Base-by-base conservation (phyloP, 2,797 vertebrate genomes). In the Chromis chromis region DNA sequence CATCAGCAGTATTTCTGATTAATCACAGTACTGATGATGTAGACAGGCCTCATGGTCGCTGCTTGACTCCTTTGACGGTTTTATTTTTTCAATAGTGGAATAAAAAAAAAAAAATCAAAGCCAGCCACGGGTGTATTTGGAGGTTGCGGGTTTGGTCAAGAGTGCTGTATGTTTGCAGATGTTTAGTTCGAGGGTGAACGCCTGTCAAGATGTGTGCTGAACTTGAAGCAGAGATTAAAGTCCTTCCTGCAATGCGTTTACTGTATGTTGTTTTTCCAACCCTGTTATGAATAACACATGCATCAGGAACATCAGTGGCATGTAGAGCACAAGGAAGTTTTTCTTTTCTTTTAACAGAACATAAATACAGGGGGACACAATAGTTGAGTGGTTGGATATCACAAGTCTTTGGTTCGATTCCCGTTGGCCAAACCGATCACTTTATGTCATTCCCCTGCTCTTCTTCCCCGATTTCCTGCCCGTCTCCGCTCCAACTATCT, bases 141-240 rank as follows among this genome's bases (percentile, higher is more conserved):
- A 73, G 82, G 76, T 79, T 84, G 84, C 16, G 77, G 82, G 65
- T 85, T 88, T 70, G 81, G 79, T 85, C 85, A 44, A 55, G 61
- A 62, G 82, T 12, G 42, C 62, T 64, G 48, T 72, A 64, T 84
- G 85, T 87, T 87, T 87, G 78, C 83, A 89, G 80, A 89, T 86
- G 86, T 89, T 85, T 72, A 65, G 61, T 82, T 76, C 0, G 67
- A 74, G 81, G 78, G 54, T 64, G 81, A 84, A 82, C 48, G 74
- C 78, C 74, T 86, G 84, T 80, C 57, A 36, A 72, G 83, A 77
- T 76, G 77, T 77, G 61, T 67, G 74, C n/a, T 88, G 79, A 89
- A 89, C 79, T 81, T 56, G 57, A 70, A 77, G 74, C 56, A 50
- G 57, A 83, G 76, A 72, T 86, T 79, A 49, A 67, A 70, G 65